Conservation (phyloP, 1,140 invertebrate genomes). For the Cyrtorhinus lividipennis region DNA sequence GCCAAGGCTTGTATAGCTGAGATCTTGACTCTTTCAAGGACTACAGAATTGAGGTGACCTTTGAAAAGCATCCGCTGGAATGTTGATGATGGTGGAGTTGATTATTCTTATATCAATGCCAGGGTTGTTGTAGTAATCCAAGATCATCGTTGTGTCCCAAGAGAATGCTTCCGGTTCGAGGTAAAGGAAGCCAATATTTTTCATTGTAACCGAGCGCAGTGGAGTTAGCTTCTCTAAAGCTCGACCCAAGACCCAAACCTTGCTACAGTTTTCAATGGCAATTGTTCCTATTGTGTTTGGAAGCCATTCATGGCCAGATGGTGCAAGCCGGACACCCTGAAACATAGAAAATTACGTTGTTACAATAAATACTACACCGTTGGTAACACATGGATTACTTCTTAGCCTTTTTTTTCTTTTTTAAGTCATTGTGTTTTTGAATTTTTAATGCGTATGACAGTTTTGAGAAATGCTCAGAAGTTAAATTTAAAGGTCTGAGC, state of each 20-base stretch:
- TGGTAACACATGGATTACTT: background rate
- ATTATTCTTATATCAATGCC: conserved; percentile 29
- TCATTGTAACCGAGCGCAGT: conserved; percentile 34
- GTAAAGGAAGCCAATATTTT: conserved; percentile 34
- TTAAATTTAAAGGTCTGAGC: too few relatives aligned
- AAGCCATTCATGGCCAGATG: background rate
- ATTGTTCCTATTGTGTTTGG: conserved; percentile 12
- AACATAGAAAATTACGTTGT: too few relatives aligned
- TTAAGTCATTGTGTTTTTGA: too few relatives aligned
- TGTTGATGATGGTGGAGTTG: conserved; percentile 36
- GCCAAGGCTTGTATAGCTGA: conserved; percentile 49
- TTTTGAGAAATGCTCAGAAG: too few relatives aligned
- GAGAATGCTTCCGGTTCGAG: conserved; percentile 29
- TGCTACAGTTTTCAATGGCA: conserved; percentile 20
- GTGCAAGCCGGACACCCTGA: conserved; percentile 6
- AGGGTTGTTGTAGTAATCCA: conserved; percentile 26
- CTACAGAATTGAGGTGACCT: conserved; percentile 50
- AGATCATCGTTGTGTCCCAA: conserved; percentile 29
- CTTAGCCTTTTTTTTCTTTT: too few relatives aligned
- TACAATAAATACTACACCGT: too few relatives aligned
- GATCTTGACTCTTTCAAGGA: conserved; percentile 43
- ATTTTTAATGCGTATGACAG: too few relatives aligned
- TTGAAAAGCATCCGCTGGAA: conserved; percentile 50
- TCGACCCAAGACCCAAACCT: conserved; percentile 13
- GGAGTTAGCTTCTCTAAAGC: conserved; percentile 27